Conservation (phyloP, 2,797 vertebrate species). For the Eremophila alpestris region DNA sequence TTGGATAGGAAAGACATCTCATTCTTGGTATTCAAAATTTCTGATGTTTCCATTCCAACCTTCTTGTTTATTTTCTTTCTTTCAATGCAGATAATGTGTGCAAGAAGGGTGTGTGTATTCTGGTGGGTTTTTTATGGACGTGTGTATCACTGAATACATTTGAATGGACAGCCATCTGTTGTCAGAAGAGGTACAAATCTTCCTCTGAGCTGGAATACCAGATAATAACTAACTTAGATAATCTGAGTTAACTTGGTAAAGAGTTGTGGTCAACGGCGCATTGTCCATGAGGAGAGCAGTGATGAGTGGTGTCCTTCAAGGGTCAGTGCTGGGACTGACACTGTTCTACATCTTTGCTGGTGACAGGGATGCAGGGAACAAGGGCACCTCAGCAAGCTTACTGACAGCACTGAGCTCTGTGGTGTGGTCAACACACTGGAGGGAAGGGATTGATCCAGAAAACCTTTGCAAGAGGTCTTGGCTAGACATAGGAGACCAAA, state of each 20-base stretch:
- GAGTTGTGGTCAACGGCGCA: fast-evolving
- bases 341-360: background rate
- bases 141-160: background rate
- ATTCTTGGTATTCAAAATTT: fast-evolving
- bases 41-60: fast-evolving
- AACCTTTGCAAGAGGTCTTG: background rate
- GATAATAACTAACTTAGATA: background rate
- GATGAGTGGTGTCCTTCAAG: background rate
- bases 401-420: background rate
- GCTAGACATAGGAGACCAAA: fast-evolving
- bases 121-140: background rate
- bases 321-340: fast-evolving
- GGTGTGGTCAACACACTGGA: fast-evolving
- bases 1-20: background rate
- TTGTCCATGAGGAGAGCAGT: background rate
- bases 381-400: background rate
- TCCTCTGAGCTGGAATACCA: background rate
- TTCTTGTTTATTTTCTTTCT: background rate
- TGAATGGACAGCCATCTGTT: background rate
- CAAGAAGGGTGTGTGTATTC: background rate
- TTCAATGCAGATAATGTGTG: background rate
- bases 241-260: background rate
- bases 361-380: fast-evolving
- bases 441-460: background rate
- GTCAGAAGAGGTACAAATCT: background rate